Conservation (phyloP, 2,888 invertebrate species). For the Lacanobia oleracea region DNA sequence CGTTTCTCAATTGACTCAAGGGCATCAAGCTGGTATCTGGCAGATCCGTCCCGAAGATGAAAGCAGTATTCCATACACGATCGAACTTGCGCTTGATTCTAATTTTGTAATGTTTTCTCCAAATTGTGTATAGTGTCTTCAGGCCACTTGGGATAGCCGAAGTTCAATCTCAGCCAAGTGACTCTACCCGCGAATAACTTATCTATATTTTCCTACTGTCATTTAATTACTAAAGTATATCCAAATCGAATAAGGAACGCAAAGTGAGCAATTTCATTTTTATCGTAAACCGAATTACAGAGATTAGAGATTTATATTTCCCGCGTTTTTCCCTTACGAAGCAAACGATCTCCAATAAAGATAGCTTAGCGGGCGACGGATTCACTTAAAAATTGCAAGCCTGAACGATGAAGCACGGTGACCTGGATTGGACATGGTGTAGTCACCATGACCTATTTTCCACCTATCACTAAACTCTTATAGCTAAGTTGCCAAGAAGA, state of each 20-base stretch:
- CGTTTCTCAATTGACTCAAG: too few species aligned
- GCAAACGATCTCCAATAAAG: conserved; percentile 56
- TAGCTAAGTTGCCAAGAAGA: conserved; percentile 35
- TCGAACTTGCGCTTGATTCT: too few species aligned
- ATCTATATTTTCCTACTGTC: background rate
- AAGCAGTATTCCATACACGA: too few species aligned
- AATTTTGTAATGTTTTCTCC: background rate
- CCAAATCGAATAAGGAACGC: conserved; percentile 5
- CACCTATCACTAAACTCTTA: conserved; percentile 47
- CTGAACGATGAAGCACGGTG: conserved; percentile 14
- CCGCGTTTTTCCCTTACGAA: conserved; percentile 34
- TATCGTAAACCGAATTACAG: conserved; percentile 29
- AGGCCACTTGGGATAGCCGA: background rate
- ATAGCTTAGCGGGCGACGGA: conserved; percentile 28
- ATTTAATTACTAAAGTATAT: conserved; percentile 13
- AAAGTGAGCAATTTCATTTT: conserved; percentile 29
- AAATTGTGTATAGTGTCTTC: background rate
- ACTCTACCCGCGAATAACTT: background rate
- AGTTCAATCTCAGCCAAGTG: background rate
- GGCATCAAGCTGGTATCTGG: too few species aligned
- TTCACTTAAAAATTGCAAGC: conserved; percentile 55
- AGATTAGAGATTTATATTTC: conserved; percentile 52
- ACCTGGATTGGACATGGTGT: conserved; percentile 45
- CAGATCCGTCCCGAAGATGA: too few species aligned
- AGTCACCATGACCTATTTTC: conserved; percentile 46